Percentiles rank a stretch among this genome's conserved stretches.
Conservation (phyloP, 2,888 invertebrate genomes). For the Leucophenga maculata region DNA sequence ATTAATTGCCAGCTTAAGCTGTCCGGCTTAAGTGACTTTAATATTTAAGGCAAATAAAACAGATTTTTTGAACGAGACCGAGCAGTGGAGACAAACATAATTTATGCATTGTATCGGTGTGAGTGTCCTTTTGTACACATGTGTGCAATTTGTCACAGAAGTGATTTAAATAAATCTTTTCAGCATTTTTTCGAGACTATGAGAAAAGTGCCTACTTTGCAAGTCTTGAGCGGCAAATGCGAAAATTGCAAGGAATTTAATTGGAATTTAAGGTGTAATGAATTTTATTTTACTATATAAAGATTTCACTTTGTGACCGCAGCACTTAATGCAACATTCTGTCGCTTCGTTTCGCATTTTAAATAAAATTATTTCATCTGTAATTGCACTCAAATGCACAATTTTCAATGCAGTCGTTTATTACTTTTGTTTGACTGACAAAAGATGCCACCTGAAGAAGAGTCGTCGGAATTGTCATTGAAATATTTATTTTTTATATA, state of each 20-base stretch:
- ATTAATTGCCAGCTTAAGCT: slow-evolving; percentile 24
- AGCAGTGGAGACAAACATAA: too few relatives aligned
- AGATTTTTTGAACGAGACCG: too few relatives aligned
- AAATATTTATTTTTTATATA: too few relatives aligned
- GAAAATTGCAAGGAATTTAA: neutral
- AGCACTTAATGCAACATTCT: too few relatives aligned
- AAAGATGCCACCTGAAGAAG: too few relatives aligned
- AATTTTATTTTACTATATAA: too few relatives aligned
- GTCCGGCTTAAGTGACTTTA: slow-evolving; percentile 6
- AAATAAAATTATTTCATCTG: slow-evolving; percentile 8
- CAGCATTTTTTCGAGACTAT: neutral
- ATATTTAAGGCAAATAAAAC: slow-evolving; percentile 20
- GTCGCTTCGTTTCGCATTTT: neutral
- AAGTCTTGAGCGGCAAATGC: neutral
- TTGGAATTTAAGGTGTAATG: too few relatives aligned
- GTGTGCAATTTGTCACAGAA: neutral
- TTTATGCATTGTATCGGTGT: too few relatives aligned
- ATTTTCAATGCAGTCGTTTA: slow-evolving; percentile 2
- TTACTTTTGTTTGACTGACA: too few relatives aligned
- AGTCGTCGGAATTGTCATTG: too few relatives aligned
- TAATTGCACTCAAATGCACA: slow-evolving; percentile 19
- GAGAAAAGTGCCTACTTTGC: neutral
- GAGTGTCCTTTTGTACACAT: neutral
- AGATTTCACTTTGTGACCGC: too few relatives aligned
- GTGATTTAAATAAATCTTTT: slow-evolving; percentile 23